Evolutionary conservation across 2,888 invertebrate genomes (phyloP), one percentile per base, ranked within the genome.

Genomic region (Monopis laevigella): DNA sequence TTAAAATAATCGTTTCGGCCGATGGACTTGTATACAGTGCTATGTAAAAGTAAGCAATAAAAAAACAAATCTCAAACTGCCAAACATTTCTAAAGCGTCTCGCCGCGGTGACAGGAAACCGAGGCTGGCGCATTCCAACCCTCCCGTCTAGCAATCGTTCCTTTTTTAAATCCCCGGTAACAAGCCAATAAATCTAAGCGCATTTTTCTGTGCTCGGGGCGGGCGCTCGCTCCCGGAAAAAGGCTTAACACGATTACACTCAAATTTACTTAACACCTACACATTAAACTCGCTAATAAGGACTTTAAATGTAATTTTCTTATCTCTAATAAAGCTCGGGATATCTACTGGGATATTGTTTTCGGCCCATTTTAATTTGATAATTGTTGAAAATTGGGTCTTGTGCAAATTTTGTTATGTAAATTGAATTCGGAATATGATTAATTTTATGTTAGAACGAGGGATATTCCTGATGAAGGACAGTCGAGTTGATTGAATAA

Each of bases 201-300:
- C 72, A 69, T 80, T 81, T 77, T 75, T 75, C 62, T 55, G 59
- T 55, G 55, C 54, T 21, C 39, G 39, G 41, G 26, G 60, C 52
- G 51, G 49, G 45, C 45, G 45, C 51, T 49, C 49, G 45, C 53
- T 43, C 46, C 57, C 56, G 60, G 56, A 57, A 58, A 70, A 74
- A 70, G 74, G 72, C 67, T 78, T 70, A 71, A 59, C 62, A 59
- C 68, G 77, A 80, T 81, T 78, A 81, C 78, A 77, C 63, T 58
- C 70, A 78, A 81, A 82, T 82, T 80, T 81, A 82, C 81, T 82
- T 80, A 81, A 77, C 81, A 78, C 78, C 68, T 65, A 69, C 70
- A 63, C 69, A 68, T 72, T 74, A 68, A 68, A 62, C 63, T 62
- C 59, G 59, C 59, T 75, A 74, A 77, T 77, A 67, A 74, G 70